Evolutionary conservation across 2,888 invertebrate genomes (phyloP).

Genomic region (Platycheirus albimanus): DNA sequence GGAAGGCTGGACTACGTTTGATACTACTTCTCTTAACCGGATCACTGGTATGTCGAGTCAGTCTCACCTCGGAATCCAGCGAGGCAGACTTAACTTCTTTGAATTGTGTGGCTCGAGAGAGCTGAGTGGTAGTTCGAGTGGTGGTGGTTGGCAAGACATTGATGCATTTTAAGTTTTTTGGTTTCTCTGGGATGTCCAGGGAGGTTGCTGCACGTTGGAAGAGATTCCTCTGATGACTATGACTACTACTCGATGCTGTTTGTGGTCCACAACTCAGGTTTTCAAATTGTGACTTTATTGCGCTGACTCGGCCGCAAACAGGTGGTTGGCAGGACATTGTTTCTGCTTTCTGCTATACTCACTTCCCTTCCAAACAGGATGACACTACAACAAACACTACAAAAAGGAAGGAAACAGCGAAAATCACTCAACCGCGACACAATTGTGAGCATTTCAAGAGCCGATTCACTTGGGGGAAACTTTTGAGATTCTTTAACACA

Average conservation of each 20-base stretch:
- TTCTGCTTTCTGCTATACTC: background rate
- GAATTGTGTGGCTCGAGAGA: conserved; percentile 56
- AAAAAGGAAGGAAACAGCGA: conserved; percentile 35
- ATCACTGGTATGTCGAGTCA: conserved; percentile 79
- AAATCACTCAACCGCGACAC: conserved; percentile 66
- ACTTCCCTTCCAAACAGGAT: conserved; percentile 33
- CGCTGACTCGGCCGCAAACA: conserved; percentile 84
- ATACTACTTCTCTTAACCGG: conserved; percentile 82
- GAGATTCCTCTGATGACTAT: conserved; percentile 45
- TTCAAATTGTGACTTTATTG: conserved; percentile 87
- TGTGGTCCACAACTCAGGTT: conserved; percentile 80
- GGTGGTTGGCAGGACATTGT: conserved; percentile 76
- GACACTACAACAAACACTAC: conserved; percentile 28
- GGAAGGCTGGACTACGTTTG: conserved; percentile 85
- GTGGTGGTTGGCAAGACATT: conserved; percentile 57
- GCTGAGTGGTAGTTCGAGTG: conserved; percentile 60
- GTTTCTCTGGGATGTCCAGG: conserved; percentile 73
- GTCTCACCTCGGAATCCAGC: conserved; percentile 57
- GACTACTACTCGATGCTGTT: conserved; percentile 38
- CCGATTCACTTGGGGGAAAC: conserved; percentile 37
- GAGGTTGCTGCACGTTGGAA: conserved; percentile 76
- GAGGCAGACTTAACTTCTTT: conserved; percentile 65
- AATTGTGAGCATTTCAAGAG: conserved; percentile 60
- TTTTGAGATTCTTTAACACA: conserved; percentile 23
- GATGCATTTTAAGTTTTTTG: conserved; percentile 64